A percentile compares a stretch with the other conserved stretches of the same genome.
Conservation (phyloP, 2,797 vertebrate species). For the Ctenopoma multispine region DNA sequence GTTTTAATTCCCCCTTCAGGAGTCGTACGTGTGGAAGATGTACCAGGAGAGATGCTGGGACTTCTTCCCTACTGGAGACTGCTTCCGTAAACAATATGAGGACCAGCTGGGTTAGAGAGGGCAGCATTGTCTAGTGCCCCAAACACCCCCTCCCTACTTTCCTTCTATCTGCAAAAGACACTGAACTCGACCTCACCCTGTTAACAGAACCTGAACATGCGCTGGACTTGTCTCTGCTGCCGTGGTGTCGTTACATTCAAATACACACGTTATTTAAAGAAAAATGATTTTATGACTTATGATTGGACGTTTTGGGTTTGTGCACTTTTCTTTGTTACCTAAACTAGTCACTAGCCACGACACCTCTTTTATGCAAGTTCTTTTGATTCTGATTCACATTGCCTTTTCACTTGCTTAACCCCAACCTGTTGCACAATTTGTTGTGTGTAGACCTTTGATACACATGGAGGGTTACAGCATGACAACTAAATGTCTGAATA, state of each 20-base stretch:
- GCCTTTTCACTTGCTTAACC: conserved; percentile 77
- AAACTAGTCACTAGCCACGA: conserved; percentile 59
- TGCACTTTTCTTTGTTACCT: conserved; percentile 42
- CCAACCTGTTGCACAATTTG: conserved; percentile 70
- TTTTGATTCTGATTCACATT: conserved; percentile 71
- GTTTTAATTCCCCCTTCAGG: conserved; percentile 81
- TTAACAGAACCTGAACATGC: conserved; percentile 44
- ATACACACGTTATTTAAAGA: neutral
- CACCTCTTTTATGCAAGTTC: conserved; percentile 69
- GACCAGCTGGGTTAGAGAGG: conserved; percentile 92
- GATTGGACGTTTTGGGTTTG: conserved; percentile 47
- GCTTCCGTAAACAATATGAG: conserved; percentile 98
- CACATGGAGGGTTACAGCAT: conserved; percentile 66
- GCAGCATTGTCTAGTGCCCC: conserved; percentile 4
- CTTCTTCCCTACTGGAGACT: conserved; percentile 98
- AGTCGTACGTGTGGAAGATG: conserved; percentile 99
- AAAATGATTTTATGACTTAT: conserved; percentile 10
- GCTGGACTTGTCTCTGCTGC: conserved; percentile 53
- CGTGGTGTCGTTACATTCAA: no score
- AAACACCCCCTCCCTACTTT: conserved; percentile 34
- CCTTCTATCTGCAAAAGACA: conserved; percentile 54
- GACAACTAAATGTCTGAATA: conserved; percentile 78
- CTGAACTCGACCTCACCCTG: conserved; percentile 50
- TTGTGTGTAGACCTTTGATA: conserved; percentile 72
- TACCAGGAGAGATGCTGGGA: conserved; percentile 99